A percentile compares a stretch with the other conserved stretches of the same genome.
phyloP scores from a whole-genome alignment of 2,888 invertebrate species.

The Conistra vaccinii region DNA sequence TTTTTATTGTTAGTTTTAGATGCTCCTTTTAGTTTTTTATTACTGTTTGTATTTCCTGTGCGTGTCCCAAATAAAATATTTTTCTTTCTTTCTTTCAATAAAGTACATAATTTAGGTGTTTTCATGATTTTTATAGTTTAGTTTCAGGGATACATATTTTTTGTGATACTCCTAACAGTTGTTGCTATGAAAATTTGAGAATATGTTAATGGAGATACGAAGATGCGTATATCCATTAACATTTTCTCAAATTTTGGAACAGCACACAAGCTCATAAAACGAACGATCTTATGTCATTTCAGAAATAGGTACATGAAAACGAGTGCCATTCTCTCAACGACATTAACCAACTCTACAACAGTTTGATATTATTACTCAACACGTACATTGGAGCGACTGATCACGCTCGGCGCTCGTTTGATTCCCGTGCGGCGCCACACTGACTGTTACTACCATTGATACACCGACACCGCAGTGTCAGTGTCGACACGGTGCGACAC shows the following conservation, averaged over 20 bases:
- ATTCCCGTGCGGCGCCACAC: constrained; percentile 21
- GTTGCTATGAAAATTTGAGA: too few relatives aligned
- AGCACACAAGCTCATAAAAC: constrained; percentile 8
- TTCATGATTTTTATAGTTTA: neutral
- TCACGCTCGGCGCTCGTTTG: constrained; percentile 12
- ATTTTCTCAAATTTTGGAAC: neutral
- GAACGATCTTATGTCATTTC: constrained; percentile 5
- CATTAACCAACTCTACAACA: constrained; percentile 15
- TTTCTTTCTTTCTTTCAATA: too few relatives aligned
- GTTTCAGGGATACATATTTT: neutral
- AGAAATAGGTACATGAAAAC: constrained; percentile 5
- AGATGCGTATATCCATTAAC: neutral
- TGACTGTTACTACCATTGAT: constrained; percentile 17
- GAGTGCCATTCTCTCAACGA: constrained; percentile 1
- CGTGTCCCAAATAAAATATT: too few relatives aligned
- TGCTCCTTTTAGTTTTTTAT: too few relatives aligned
- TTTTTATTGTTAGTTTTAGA: too few relatives aligned
- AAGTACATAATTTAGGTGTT: neutral
- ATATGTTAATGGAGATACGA: too few relatives aligned
- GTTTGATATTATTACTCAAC: constrained; percentile 18
- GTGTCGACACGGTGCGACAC: constrained; percentile 32
- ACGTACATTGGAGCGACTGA: constrained; percentile 8
- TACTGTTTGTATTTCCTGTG: too few relatives aligned
- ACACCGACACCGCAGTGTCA: constrained; percentile 32
- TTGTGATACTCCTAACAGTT: neutral